Conservation (phyloP, 2,888 invertebrate genomes). For the Heliconius ethilla region DNA sequence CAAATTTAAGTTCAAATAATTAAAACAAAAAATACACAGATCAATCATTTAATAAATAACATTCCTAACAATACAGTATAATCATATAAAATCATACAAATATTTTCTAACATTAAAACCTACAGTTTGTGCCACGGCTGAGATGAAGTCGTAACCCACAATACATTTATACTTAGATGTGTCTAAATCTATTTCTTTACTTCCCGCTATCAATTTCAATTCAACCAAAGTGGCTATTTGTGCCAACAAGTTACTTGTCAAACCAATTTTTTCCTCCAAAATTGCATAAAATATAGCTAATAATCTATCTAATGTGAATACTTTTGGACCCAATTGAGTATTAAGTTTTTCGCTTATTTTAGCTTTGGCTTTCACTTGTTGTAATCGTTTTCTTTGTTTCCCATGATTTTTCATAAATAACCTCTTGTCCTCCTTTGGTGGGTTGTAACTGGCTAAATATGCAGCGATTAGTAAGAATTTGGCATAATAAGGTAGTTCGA, state of each 20-base stretch:
- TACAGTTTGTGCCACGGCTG: conserved; percentile 88
- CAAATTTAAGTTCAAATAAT: neutral
- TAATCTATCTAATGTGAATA: conserved; percentile 90
- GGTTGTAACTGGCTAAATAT: conserved; percentile 96
- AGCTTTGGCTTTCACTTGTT: conserved; percentile 83
- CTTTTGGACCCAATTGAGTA: conserved; percentile 90
- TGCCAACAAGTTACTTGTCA: conserved; percentile 92
- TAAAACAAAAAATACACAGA: neutral
- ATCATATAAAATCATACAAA: conserved; percentile 85
- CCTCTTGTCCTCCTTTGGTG: conserved; percentile 92
- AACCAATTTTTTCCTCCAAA: conserved; percentile 90
- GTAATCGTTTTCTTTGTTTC: conserved; percentile 85
- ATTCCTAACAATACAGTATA: conserved; percentile 27
- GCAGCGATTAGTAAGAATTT: conserved; percentile 95
- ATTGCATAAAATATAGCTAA: conserved; percentile 95
- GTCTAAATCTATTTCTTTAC: conserved; percentile 88
- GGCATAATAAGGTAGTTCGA: conserved; percentile 93
- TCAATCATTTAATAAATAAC: conserved; percentile 27
- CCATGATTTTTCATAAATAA: conserved; percentile 91
- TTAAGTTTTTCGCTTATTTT: conserved; percentile 81
- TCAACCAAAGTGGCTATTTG: conserved; percentile 94
- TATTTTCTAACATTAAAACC: conserved; percentile 89
- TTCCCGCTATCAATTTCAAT: conserved; percentile 88
- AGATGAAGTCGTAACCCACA: conserved; percentile 90
- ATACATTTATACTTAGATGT: conserved; percentile 93